Base-by-base conservation (phyloP, 30 jellyfish, hydroid and myxozoan species). In the Aurelia aurita complex sp. Pacific region DNA sequence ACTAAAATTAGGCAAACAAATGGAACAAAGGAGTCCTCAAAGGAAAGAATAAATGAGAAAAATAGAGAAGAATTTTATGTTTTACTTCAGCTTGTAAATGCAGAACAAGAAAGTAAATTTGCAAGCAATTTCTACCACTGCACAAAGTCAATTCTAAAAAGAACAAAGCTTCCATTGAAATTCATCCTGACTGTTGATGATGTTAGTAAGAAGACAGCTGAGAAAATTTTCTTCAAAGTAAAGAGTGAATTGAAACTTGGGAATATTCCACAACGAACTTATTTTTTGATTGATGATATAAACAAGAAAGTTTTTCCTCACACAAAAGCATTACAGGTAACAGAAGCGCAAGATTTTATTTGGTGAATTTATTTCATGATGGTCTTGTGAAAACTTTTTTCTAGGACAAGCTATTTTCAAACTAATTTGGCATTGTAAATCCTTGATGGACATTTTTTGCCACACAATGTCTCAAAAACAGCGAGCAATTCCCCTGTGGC, bases 71-170 rank as follows among this genome's bases (percentile, higher is more conserved):
- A 75, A 3, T 17, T 35, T 13, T 76, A 81, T 46, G 90, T 89
- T 14, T 76, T 89, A 23, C 60, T 89, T 35, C 97, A 89, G 78
- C 71, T 89, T 32, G 97, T 89, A 1, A 89, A 89, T 75, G 97
- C 97, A 32, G 64, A 68, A 42, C 59, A 57, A 12, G 86, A 70
- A n/a, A 89, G 92, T 35, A 81, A 74, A 74, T 79, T 89, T 67
- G 93, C 89, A 19, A 76, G 34, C 33, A 76, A 80, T 62, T 89
- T 80, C 46, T 67, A 75, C 69, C 53, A 65, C 23, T 89, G 89
- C 62, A 67, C 77, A 5, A 79, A 69, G 36, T 89, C 97, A 51
- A 72, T 89, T 29, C 34, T 89, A 36, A 33, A 69, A 66, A 64
- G 85, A 34, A 89, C 93, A 38, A 64, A 82, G 55, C 15, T 73